Percentiles rank a stretch among this genome's conserved stretches.
These are phyloP conservation scores for Resseliella maxima DNA, from an alignment of 2,888 invertebrate genomes.

Conservation along the genomic window DNA sequence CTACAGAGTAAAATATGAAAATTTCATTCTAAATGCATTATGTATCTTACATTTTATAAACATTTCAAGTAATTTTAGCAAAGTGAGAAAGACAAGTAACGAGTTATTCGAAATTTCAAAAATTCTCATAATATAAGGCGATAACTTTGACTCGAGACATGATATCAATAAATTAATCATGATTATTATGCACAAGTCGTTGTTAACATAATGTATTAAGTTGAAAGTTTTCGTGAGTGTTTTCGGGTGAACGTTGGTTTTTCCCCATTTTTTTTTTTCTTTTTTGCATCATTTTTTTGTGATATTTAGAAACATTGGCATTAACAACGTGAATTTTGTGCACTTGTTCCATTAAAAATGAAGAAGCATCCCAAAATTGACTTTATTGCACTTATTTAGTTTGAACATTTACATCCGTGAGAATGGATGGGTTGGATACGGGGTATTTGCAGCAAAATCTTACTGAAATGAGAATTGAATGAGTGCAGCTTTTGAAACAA, in stretches of 20 bases:
- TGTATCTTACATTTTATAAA: too few relatives aligned
- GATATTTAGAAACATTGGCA: neutral
- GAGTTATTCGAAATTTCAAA: neutral
- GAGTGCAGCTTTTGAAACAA: neutral
- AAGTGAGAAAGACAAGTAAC: neutral
- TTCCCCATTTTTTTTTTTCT: too few relatives aligned
- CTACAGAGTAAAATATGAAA: too few relatives aligned
- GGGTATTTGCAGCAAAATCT: too few relatives aligned
- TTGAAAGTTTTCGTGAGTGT: neutral
- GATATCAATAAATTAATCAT: neutral
- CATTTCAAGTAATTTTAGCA: neutral
- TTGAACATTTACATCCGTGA: constrained; percentile 22
- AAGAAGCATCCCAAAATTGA: constrained; percentile 40
- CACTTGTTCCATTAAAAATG: constrained; percentile 43
- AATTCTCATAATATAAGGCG: neutral
- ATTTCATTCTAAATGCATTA: too few relatives aligned
- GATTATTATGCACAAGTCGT: neutral
- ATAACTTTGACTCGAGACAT: neutral
- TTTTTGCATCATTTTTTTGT: neutral
- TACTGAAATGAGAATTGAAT: too few relatives aligned
- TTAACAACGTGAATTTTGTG: constrained; percentile 2
- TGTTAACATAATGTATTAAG: neutral
- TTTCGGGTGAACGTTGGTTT: neutral
- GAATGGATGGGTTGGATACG: too few relatives aligned
- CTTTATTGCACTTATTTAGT: constrained; percentile 41